phyloP scores from a whole-genome alignment of 2,797 vertebrate species.

The Myotis myotis region DNA sequence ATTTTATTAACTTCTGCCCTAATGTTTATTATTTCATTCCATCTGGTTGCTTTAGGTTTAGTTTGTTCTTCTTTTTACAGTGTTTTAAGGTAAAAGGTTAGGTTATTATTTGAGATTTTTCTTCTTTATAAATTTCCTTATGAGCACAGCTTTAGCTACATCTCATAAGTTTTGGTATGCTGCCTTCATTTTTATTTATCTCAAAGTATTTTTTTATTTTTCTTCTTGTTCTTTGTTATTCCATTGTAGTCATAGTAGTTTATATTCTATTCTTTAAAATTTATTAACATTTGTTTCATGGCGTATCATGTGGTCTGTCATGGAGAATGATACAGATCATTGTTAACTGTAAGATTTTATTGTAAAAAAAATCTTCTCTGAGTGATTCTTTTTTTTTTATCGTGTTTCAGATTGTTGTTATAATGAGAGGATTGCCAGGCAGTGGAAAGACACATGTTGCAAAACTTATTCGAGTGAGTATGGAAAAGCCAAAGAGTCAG shows the following conservation, averaged over 20 bases:
- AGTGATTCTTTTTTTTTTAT: conserved; percentile 38
- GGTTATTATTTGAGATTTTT: not conserved
- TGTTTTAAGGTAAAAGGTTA: not conserved
- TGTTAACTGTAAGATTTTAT: not conserved
- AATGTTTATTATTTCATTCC: not conserved
- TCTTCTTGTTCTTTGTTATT: not conserved
- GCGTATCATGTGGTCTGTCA: not conserved
- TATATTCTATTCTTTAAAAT: not conserved
- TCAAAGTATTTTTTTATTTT: not conserved
- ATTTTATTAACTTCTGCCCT: not conserved
- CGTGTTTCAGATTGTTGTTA: conserved; percentile 95
- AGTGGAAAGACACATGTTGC: conserved; percentile 98
- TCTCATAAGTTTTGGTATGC: not conserved
- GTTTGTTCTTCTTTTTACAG: conserved; percentile 23
- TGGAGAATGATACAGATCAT: not conserved
- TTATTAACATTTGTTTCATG: conserved; percentile 14
- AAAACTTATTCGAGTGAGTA: conserved; percentile 96
- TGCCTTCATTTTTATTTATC: conserved; percentile 48
- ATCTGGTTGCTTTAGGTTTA: conserved; percentile 11
- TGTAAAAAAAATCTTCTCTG: not conserved
- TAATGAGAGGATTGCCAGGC: conserved; percentile 98
- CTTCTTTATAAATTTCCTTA: not conserved
- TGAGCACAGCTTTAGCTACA: not conserved
- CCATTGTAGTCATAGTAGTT: not conserved
- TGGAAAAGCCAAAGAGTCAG: not conserved